Evolutionary conservation across 2,113 vertebrate genomes (phyloP), one percentile per base, ranked within the genome.

Genomic region (Odontesthes bonariensis): DNA sequence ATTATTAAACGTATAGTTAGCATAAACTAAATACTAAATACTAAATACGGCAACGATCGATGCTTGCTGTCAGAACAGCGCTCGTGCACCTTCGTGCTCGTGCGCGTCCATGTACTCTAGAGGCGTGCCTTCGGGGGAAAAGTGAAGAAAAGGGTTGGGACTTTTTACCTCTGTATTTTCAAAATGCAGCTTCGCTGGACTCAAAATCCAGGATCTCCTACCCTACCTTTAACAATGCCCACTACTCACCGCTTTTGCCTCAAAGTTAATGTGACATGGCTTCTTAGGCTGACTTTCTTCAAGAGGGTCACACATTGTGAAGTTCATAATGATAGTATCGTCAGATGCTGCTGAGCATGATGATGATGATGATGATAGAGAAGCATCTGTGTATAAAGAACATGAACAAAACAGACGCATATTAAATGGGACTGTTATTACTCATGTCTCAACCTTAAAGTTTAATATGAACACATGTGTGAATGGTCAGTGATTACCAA

Each of bases 211-310:
- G n/a, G n/a, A n/a, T n/a, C n/a, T n/a, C n/a, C n/a, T n/a, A n/a
- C n/a, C n/a, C n/a, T n/a, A n/a, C n/a, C n/a, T n/a, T n/a, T n/a
- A 3, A 38, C 35, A 38, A 10, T 6, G 35, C 5, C 35, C 10
- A 38, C 35, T 38, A 38, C 27, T 27, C 27, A 38, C 66, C 8
- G 0, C 75, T 65, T 57, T 51, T 22, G 22, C 53, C 23, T 65
- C 60, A 56, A 20, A 32, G 64, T 76, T 76, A 12, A 40, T 53
- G 6, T 46, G 59, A 60, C 59, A 64, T 44, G 33, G 33, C 53
- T 44, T 78, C 71, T 71, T 65, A 52, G 53, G 59, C 40, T 64
- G 32, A 40, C 59, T 77, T 64, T 27, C 55, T 57, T 72, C 61
- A 65, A n/a, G 22, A 52, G 57, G 57, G 12, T 69, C 53, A 70